Evolutionary conservation across 30 jellyfish, hydroid and myxozoan genomes (phyloP).

Genomic region (Mastigias papua): DNA sequence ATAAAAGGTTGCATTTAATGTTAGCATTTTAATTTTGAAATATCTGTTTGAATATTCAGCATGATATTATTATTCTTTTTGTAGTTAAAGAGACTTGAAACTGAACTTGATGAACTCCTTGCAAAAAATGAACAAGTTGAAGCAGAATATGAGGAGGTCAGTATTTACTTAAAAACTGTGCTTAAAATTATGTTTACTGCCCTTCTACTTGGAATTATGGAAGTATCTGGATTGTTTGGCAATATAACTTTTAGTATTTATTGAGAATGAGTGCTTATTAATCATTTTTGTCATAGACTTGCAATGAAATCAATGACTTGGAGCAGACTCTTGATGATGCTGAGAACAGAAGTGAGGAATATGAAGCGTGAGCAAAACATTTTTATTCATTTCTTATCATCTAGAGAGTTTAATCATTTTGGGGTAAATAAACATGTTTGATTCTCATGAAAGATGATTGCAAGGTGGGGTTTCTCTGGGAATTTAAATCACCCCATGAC

Average conservation of each 20-base stretch:
- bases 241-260: neutral
- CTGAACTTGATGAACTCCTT: constrained; percentile 81
- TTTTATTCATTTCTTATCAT: neutral
- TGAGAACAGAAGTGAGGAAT: constrained; percentile 69
- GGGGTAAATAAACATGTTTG: no score
- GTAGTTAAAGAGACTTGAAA: constrained; percentile 82
- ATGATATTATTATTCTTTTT: neutral
- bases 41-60: neutral
- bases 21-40: no score
- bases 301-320: constrained; percentile 72
- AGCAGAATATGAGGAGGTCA: constrained; percentile 84
- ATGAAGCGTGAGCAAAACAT: constrained; percentile 71
- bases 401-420: no score
- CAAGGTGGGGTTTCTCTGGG: no score
- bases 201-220: neutral
- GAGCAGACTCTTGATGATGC: constrained; percentile 91
- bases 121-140: constrained; percentile 82
- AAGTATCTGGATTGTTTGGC: neutral
- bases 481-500: no score
- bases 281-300: constrained; percentile 47
- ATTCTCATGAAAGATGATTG: no score
- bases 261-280: neutral
- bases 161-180: no score
- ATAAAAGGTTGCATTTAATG: no score
- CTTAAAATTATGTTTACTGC: no score